Conservation (phyloP, 2,797 vertebrate genomes). For the Mallotus villosus region DNA sequence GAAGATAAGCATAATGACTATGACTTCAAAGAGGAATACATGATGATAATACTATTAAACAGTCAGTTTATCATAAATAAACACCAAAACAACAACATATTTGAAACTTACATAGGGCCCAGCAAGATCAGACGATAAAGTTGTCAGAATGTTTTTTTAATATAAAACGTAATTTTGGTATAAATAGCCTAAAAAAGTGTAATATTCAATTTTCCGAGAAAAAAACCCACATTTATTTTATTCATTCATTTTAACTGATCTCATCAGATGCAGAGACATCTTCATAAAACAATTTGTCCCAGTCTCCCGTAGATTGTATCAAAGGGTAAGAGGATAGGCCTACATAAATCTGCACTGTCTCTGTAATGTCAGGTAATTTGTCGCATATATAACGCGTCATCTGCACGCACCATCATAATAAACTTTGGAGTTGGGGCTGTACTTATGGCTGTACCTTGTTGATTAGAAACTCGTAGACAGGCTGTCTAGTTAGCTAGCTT, state of each 20-base stretch:
- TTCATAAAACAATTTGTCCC: no score
- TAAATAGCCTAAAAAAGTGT: no score
- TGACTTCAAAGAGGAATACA: no score
- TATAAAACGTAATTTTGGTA: no score
- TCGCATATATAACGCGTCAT: constrained; percentile 58
- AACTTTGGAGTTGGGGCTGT: constrained; percentile 45
- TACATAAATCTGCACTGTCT: no score
- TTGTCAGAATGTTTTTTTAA: neutral
- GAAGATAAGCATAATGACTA: no score
- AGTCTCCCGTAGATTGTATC: no score
- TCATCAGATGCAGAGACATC: neutral
- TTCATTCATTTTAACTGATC: neutral
- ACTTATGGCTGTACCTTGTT: neutral
- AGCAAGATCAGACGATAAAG: neutral
- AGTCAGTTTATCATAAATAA: no score
- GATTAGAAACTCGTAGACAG: neutral
- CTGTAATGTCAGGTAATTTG: neutral
- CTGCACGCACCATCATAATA: constrained; percentile 27
- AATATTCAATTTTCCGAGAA: neutral
- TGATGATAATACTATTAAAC: no score
- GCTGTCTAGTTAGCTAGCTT: constrained; percentile 4
- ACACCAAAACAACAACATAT: neutral
- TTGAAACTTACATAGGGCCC: no score
- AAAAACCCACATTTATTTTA: neutral
- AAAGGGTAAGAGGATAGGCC: no score